Conservation (phyloP, 1,140 invertebrate genomes). For the Anoplophora glabripennis region DNA sequence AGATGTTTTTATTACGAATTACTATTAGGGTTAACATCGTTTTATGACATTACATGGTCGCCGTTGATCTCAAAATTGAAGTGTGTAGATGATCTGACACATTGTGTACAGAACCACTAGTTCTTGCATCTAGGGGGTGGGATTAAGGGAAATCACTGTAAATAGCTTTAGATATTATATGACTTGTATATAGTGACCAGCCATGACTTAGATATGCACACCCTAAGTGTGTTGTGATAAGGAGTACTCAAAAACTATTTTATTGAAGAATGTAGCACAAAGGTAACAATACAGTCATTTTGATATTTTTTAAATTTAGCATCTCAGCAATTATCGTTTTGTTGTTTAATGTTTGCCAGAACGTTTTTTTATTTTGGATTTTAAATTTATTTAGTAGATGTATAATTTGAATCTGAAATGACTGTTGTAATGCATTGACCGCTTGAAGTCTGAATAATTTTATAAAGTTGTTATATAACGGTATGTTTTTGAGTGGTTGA, state of each 20-base stretch:
- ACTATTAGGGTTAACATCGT: conserved; percentile 14
- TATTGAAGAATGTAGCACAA: conserved; percentile 22
- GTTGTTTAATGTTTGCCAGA: no score
- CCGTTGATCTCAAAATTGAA: conserved; percentile 46
- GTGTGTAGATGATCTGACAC: conserved; percentile 37
- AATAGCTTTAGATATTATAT: conserved; percentile 38
- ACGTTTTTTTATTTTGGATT: no score
- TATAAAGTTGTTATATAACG: no score
- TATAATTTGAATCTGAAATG: no score
- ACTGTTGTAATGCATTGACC: no score
- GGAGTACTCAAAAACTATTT: conserved; percentile 15
- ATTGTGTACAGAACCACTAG: conserved; percentile 29
- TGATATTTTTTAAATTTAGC: neutral
- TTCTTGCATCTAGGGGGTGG: conserved; percentile 32
- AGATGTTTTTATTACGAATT: conserved; percentile 25
- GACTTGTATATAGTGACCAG: conserved; percentile 39
- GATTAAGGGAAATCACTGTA: conserved; percentile 37
- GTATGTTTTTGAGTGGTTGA: no score
- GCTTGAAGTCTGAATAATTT: no score
- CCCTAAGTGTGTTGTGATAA: conserved; percentile 38
- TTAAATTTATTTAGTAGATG: no score
- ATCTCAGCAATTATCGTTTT: no score
- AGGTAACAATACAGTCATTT: conserved; percentile 11
- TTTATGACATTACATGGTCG: conserved; percentile 32
- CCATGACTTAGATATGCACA: conserved; percentile 39